These are phyloP conservation scores for Ptychoptera contaminata DNA, from an alignment of 2,888 invertebrate genomes.

Conservation along the genomic window DNA sequence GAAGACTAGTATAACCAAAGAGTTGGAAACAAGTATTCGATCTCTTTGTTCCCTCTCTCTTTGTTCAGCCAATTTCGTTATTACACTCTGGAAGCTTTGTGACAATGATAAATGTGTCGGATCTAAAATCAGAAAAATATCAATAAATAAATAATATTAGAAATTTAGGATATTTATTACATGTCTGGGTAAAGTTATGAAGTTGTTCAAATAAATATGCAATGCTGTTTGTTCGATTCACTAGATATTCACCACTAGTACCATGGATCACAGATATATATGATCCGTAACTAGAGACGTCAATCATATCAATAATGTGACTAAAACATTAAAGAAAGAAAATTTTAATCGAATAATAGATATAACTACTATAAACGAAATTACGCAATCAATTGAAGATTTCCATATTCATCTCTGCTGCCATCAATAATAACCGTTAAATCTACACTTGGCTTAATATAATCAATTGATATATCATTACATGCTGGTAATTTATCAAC, in stretches of 20 bases:
- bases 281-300: slow-evolving; percentile 42
- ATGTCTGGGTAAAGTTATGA: slow-evolving; percentile 29
- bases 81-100: slow-evolving; percentile 33
- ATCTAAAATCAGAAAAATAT: slow-evolving; percentile 8
- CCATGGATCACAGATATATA: slow-evolving; percentile 46
- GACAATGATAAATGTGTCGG: slow-evolving; percentile 12
- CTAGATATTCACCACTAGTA: slow-evolving; percentile 41
- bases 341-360: neutral
- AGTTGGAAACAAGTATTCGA: slow-evolving; percentile 28
- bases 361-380: slow-evolving; percentile 15
- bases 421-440: slow-evolving; percentile 42
- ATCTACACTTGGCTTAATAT: slow-evolving; percentile 33
- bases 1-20: slow-evolving; percentile 36
- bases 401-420: slow-evolving; percentile 38
- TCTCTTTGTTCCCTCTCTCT: slow-evolving; percentile 27
- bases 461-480: slow-evolving; percentile 6
- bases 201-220: slow-evolving; percentile 30
- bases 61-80: slow-evolving; percentile 33
- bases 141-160: neutral
- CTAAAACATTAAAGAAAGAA: slow-evolving; percentile 25
- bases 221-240: slow-evolving; percentile 40
- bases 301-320: slow-evolving; percentile 38
- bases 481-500: slow-evolving; percentile 10
- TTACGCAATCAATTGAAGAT: slow-evolving; percentile 39
- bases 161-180: slow-evolving; percentile 22